Base-by-base conservation (phyloP, 2,113 vertebrate species). In the Gnathonemus longibarbis region DNA sequence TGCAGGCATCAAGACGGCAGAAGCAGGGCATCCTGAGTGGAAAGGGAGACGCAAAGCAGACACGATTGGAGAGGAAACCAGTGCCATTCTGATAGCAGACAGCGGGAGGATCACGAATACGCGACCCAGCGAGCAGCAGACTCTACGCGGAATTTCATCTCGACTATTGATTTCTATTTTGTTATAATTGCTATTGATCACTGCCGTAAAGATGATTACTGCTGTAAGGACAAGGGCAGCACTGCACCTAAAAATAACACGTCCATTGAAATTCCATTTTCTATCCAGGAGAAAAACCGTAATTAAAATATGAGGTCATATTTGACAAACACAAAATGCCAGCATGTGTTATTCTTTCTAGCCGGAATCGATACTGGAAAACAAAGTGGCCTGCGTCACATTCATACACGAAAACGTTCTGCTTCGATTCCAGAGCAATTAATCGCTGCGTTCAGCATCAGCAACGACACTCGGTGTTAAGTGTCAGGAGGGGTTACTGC, bases 211-310 rank as follows among this genome's bases (percentile, higher is more conserved):
- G 74, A 80, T 80, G 83, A 50, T 86, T 49, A 48, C 84, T 86
- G 42, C n/a, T 86, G 45, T 86, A 86, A 86, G 48, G 24, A 86
- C 84, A 86, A 86, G 84, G 45, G 24, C 17, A 27, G 24, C 45
- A 85, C 84, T 24, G 21, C n/a, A 24, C 84, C 84, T 50, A 48
- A 86, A 86, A 86, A 86, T 86, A 86, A 27, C 84, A 86, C 74
- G 13, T 21, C 45, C 24, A 86, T 27, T 50, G 24, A 86, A 48
- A 86, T 86, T 86, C 84, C 84, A 86, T 50, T 48, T 85, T 45
- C 83, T 46, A 49, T 24, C 46, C 9, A 85, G 3, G 24, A 49
- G 39, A 85, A 85, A 27, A 42, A 42, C 31, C 35, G 35, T 80
- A 80, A 80, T 85, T 85, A 85, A 85, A 49, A 49, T 85, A 49